Evolutionary conservation across 2,797 vertebrate genomes (phyloP).

Genomic region (Serranus cabrilla): DNA sequence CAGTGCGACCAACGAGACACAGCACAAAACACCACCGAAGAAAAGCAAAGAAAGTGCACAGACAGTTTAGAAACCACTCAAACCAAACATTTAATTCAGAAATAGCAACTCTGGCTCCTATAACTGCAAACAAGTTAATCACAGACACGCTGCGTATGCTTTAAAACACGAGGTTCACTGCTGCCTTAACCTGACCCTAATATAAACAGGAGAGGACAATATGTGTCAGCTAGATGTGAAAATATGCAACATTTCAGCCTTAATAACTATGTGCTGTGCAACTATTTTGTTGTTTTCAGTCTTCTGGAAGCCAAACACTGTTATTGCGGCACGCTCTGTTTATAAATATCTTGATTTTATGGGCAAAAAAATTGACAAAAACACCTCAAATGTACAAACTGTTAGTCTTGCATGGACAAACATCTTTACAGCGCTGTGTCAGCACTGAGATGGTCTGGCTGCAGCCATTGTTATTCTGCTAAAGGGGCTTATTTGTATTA

Average conservation of each 20-base stretch:
- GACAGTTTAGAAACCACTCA: slow-evolving; percentile 4
- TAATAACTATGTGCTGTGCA: too few species aligned
- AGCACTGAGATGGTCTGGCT: too few species aligned
- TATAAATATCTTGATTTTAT: neutral
- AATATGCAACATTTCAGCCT: too few species aligned
- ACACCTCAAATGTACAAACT: too few species aligned
- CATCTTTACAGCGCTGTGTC: too few species aligned
- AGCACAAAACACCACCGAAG: neutral
- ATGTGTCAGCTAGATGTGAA: too few species aligned
- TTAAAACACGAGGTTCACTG: neutral
- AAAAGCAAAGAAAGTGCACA: neutral
- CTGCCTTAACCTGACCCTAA: too few species aligned
- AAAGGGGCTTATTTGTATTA: too few species aligned
- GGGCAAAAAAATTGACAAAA: neutral
- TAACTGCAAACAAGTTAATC: slow-evolving; percentile 1
- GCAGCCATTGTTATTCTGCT: too few species aligned
- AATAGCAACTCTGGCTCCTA: neutral
- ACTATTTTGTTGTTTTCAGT: neutral
- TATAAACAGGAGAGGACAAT: too few species aligned
- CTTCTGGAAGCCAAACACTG: neutral
- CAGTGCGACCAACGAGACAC: neutral
- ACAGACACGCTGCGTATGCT: neutral
- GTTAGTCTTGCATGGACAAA: too few species aligned
- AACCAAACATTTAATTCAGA: neutral
- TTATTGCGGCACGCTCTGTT: too few species aligned